These are phyloP conservation scores for Hemithea aestivaria DNA, from an alignment of 2,888 invertebrate genomes.

Conservation along the genomic window DNA sequence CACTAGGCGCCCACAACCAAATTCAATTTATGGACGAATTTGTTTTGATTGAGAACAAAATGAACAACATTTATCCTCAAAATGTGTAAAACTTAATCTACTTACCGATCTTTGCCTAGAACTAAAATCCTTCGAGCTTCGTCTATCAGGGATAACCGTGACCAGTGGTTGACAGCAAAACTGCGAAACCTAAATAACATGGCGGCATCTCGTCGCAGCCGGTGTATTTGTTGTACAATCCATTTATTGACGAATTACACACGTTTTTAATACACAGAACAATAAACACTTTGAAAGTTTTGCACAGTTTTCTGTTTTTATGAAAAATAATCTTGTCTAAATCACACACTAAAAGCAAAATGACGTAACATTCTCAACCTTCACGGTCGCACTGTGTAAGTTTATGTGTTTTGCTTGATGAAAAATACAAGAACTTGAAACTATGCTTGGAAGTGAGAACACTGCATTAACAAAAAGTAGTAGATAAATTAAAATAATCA, in stretches of 20 bases:
- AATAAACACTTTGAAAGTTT: conserved; percentile 40
- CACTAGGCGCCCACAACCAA: conserved; percentile 38
- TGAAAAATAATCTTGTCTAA: conserved; percentile 57
- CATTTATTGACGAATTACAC: conserved; percentile 49
- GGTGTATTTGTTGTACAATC: conserved; percentile 56
- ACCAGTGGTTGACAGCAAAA: conserved; percentile 72
- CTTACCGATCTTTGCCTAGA: conserved; percentile 42
- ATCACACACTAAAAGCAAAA: conserved; percentile 71
- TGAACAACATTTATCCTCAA: background rate
- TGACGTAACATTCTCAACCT: conserved; percentile 80
- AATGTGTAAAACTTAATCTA: conserved; percentile 23
- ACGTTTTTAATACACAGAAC: conserved; percentile 41
- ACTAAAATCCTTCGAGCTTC: conserved; percentile 40
- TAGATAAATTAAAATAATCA: conserved; percentile 20
- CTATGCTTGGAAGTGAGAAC: conserved; percentile 24
- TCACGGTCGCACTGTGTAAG: conserved; percentile 70
- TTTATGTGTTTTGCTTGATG: conserved; percentile 36
- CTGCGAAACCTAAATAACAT: conserved; percentile 71
- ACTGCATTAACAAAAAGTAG: conserved; percentile 24
- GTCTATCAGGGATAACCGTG: conserved; percentile 54
- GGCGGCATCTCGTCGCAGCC: conserved; percentile 76
- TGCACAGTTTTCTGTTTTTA: conserved; percentile 52
- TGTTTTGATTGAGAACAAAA: background rate
- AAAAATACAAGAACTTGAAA: conserved; percentile 10
- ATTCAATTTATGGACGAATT: conserved; percentile 13